Conservation (phyloP, 2,888 invertebrate species). For the Eupelmus urozonus region DNA sequence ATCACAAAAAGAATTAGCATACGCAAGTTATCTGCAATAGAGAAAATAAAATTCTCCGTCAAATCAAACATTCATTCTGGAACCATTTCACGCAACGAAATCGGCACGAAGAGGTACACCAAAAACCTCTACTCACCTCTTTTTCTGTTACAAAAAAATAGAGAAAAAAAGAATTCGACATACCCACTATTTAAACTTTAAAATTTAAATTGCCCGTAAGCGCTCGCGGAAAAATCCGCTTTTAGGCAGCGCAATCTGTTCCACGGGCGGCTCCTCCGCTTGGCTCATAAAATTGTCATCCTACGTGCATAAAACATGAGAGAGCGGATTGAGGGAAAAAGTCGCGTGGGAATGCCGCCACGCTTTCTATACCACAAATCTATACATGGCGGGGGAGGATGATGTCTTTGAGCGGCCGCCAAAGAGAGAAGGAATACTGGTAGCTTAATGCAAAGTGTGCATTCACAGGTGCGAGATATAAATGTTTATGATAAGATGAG, state of each 20-base stretch:
- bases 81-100: slow-evolving; percentile 33
- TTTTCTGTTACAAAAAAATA: slow-evolving; percentile 31
- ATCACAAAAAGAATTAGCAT: too few relatives aligned
- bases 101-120: slow-evolving; percentile 19
- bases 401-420: not conserved
- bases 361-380: slow-evolving; percentile 66
- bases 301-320: slow-evolving; percentile 74
- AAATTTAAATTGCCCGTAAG: slow-evolving; percentile 59
- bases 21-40: too few relatives aligned
- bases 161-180: slow-evolving; percentile 12
- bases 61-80: slow-evolving; percentile 46
- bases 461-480: too few relatives aligned
- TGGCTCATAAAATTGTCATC: slow-evolving; percentile 73
- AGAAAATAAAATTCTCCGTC: not conserved
- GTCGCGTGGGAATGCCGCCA: slow-evolving; percentile 65
- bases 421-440: not conserved
- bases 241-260: slow-evolving; percentile 66
- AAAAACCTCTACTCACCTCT: not conserved
- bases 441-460: too few relatives aligned
- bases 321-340: slow-evolving; percentile 27
- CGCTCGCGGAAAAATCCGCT: slow-evolving; percentile 58
- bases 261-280: slow-evolving; percentile 61
- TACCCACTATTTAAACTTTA: slow-evolving; percentile 58
- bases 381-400: slow-evolving; percentile 59
- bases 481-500: too few relatives aligned